Evolutionary conservation across 2,113 vertebrate genomes (phyloP), one percentile per base, ranked within the genome.

Genomic region (Dolichallabes microphthalmus): DNA sequence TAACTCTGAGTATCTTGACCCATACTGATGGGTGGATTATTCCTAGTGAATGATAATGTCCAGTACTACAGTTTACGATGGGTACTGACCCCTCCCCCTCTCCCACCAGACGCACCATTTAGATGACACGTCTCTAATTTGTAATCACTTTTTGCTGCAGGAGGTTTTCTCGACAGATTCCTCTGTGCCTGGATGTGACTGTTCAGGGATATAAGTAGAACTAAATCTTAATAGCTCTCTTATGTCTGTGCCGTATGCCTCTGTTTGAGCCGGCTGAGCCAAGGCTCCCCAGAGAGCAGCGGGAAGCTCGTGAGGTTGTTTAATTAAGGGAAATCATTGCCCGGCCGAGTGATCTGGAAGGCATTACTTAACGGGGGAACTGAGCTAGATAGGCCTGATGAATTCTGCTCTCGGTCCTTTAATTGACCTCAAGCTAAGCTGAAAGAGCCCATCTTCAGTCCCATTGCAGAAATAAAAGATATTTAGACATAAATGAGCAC

Each of bases 271-370:
- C 0, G 61, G 78, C 71, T 87, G 88, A 87, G 90, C 89, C 87
- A 53, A 73, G 75, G 82, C 82, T 89, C 85, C 89, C 91, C 10
- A 4, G 90, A 86, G 91, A 89, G 85, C 84, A 61, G 60, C 57
- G 74, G 85, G 82, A 83, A 63, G 87, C 91, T 93, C 90, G 90
- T 88, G 88, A 88, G 90, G 87, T 90, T 91, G 91, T 92, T 88
- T 93, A 92, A 93, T 94, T 94, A 94, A 92, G 87, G 90, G 89
- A 91, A 93, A 93, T 94, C 91, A 92, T 93, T 92, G 92, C 86
- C 82, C 79, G 80, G 88, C 79, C 80, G 88, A 93, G 68, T 71
- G 88, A 91, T 90, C 87, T 85, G 88, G 85, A 88, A 90, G 88
- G 91, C 90, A 93, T 93, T 90, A 91, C 88, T 93, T 91, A 93